phyloP scores from a whole-genome alignment of 2,888 invertebrate genomes.

The Drosophila peninsularis region DNA sequence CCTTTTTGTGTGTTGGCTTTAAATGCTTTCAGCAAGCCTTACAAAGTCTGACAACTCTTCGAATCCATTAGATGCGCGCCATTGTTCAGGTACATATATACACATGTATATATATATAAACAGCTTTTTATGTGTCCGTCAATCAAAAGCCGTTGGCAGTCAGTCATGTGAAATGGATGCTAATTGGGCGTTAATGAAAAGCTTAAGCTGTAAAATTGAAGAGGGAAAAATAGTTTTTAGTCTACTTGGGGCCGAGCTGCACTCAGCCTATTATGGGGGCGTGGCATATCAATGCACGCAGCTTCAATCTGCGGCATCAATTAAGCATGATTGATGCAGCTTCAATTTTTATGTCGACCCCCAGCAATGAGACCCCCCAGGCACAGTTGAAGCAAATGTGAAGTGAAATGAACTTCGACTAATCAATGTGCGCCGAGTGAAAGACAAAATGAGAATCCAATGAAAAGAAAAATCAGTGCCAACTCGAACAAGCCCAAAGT shows the following conservation, averaged over 20 bases:
- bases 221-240: background rate
- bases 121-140: constrained; percentile 34
- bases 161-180: constrained; percentile 63
- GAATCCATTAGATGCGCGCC: constrained; percentile 39
- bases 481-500: constrained; percentile 22
- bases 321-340: constrained; percentile 74
- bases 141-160: constrained; percentile 32
- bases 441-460: constrained; percentile 57
- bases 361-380: constrained; percentile 60
- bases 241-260: background rate
- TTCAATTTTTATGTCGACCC: constrained; percentile 32
- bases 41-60: constrained; percentile 41
- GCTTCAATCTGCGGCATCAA: constrained; percentile 53
- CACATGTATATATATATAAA: background rate
- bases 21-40: constrained; percentile 25
- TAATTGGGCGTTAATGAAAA: constrained; percentile 73
- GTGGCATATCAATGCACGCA: constrained; percentile 47
- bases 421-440: constrained; percentile 73
- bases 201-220: constrained; percentile 34
- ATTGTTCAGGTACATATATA: constrained; percentile 14
- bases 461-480: constrained; percentile 42
- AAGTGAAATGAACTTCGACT: constrained; percentile 69
- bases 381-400: constrained; percentile 46
- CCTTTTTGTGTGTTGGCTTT: constrained; percentile 15
- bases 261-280: constrained; percentile 20